Evolutionary conservation across 2,888 invertebrate species (phyloP), one percentile per base, ranked within the genome.

Genomic region (Smittia sp.): DNA sequence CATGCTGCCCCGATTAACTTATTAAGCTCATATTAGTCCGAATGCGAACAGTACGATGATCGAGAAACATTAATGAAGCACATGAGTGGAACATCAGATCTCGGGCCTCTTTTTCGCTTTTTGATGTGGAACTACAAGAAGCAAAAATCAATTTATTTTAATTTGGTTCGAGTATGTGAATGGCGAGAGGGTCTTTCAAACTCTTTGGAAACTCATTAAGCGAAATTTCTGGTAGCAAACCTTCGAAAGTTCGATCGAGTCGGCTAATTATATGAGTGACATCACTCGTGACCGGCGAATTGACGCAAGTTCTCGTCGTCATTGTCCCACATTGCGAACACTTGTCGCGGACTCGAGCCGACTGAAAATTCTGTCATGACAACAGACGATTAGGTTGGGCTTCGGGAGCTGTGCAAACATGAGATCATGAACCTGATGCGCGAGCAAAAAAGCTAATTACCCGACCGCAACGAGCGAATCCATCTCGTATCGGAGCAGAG

Each of bases 91-190:
- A 58, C 2, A 22, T n/a, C 2, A 58, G 7, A n/a, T 39, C 39
- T 46, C 2, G 11, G n/a, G 46, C 46, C n/a, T 46, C 46, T 46
- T 46, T 3, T 46, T 46, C 4, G n/a, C 3, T 46, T n/a, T 63
- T 63, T 63, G 63, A 63, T 63, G 63, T 63, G n/a, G 27, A 6
- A 20, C 27, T 63, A 27, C 63, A 62, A 72, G 72, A 58, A 38
- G 72, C 32, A 69, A 20, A 54, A 72, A 72, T 72, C 72, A 72
- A 72, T 72, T 72, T 72, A 72, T 72, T 72, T 72, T 72, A 72
- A 72, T 72, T 72, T 54, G 58, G 27, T 72, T 72, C 62, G 27
- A 72, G 72, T 72, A 62, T 72, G 39, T n/a, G 18, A 54, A 62
- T 72, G 18, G 9, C 11, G 22, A 46, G 69, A n/a, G 41, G 32